These are phyloP conservation scores for Chamaetylas fuelleborni DNA, from an alignment of 2,113 vertebrate genomes.

Conservation along the genomic window DNA sequence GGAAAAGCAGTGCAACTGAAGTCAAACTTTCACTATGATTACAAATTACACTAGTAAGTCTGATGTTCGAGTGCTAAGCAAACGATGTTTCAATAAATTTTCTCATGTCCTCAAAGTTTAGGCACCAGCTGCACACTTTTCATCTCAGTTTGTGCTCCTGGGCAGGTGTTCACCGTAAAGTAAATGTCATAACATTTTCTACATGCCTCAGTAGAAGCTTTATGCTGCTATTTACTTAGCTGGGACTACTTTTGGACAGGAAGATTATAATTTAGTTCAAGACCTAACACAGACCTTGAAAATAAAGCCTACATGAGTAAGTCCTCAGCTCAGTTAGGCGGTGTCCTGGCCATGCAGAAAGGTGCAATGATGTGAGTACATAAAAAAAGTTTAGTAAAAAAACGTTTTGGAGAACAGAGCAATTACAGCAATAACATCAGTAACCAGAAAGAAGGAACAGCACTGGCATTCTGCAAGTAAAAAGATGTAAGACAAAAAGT, in stretches of 20 bases:
- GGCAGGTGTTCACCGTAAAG: neutral
- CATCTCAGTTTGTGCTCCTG: neutral
- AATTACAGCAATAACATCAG: neutral
- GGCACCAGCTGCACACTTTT: neutral
- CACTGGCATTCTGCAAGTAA: neutral
- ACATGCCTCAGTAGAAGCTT: neutral
- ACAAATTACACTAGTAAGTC: neutral
- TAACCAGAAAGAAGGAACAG: neutral
- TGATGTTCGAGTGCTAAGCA: neutral
- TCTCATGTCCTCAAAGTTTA: neutral
- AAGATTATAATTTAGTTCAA: neutral
- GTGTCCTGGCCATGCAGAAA: neutral
- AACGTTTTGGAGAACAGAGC: neutral
- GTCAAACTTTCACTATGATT: neutral
- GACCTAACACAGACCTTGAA: neutral
- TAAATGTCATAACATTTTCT: neutral
- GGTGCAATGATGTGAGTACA: fast-evolving
- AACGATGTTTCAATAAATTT: neutral
- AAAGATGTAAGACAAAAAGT: neutral
- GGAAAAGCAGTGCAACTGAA: neutral
- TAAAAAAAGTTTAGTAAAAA: neutral
- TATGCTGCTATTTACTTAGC: neutral
- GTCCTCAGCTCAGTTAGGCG: neutral
- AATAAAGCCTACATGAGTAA: neutral
- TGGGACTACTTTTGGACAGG: neutral